Percentiles rank a stretch among this genome's conserved stretches.
Conservation (phyloP, 2,113 vertebrate genomes). For the Crotalus horridus region DNA sequence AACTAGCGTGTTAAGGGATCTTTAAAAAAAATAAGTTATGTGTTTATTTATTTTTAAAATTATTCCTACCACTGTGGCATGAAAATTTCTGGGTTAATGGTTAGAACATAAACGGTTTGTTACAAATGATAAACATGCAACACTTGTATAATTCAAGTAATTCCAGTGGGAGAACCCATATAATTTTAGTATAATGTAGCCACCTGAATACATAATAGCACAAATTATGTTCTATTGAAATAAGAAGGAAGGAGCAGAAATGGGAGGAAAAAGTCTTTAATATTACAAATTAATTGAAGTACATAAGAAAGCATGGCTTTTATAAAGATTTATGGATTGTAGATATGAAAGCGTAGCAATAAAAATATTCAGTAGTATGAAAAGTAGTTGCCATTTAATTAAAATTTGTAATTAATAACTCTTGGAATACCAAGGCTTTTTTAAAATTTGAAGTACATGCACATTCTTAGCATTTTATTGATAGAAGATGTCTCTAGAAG, state of each 20-base stretch:
- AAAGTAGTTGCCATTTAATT: slow-evolving; percentile 6
- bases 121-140: slow-evolving; percentile 36
- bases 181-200: slow-evolving; percentile 39
- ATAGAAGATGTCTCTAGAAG: background rate
- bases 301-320: background rate
- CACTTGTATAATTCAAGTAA: slow-evolving; percentile 26
- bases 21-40: background rate
- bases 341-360: background rate
- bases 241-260: slow-evolving; percentile 9
- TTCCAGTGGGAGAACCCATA: slow-evolving; percentile 13
- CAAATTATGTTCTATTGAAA: slow-evolving; percentile 19
- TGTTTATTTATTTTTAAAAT: background rate
- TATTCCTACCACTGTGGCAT: slow-evolving; percentile 8
- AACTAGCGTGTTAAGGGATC: fast-evolving
- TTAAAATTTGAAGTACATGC: background rate
- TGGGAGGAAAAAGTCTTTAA: background rate
- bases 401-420: slow-evolving; percentile 16
- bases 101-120: slow-evolving; percentile 28
- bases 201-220: slow-evolving; percentile 29
- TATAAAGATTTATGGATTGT: slow-evolving; percentile 1
- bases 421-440: background rate
- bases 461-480: background rate
- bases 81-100: slow-evolving; percentile 16
- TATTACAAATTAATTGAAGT: slow-evolving; percentile 34
- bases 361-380: slow-evolving; percentile 1